phyloP scores from a whole-genome alignment of 2,888 invertebrate species.

The Drosophila rubida region DNA sequence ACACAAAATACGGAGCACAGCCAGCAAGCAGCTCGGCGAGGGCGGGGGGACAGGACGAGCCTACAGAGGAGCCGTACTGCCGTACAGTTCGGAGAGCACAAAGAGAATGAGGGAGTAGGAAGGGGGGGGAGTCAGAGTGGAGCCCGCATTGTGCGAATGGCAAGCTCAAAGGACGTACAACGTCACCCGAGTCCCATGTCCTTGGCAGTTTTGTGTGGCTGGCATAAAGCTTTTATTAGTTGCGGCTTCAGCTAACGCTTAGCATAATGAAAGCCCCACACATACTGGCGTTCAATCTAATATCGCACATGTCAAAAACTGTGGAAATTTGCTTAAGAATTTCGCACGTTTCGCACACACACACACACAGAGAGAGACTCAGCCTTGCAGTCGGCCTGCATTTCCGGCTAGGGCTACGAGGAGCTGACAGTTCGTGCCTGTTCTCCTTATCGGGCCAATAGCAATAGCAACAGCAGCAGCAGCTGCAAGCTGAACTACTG shows the following conservation, averaged over 20 bases:
- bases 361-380: too few species aligned
- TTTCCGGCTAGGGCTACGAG: conserved; percentile 34
- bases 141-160: conserved; percentile 38
- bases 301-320: conserved; percentile 71
- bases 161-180: conserved; percentile 38
- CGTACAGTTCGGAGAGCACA: background rate
- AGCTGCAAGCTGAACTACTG: conserved; percentile 16
- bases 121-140: background rate
- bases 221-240: conserved; percentile 70
- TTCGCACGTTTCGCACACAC: conserved; percentile 62
- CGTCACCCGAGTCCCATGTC: conserved; percentile 17
- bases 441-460: conserved; percentile 72
- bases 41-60: background rate
- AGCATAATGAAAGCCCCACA: conserved; percentile 47
- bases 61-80: conserved; percentile 14
- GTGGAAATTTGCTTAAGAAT: conserved; percentile 69
- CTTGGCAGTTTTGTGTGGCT: conserved; percentile 43
- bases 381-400: conserved; percentile 44
- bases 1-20: conserved; percentile 55
- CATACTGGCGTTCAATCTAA: conserved; percentile 69
- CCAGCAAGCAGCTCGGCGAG: background rate
- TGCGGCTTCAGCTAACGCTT: conserved; percentile 44
- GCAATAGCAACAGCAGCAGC: conserved; percentile 60
- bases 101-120: background rate
- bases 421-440: conserved; percentile 59